Base-by-base conservation (phyloP, 1,140 invertebrate species). In the Daktulosphaira vitifoliae region DNA sequence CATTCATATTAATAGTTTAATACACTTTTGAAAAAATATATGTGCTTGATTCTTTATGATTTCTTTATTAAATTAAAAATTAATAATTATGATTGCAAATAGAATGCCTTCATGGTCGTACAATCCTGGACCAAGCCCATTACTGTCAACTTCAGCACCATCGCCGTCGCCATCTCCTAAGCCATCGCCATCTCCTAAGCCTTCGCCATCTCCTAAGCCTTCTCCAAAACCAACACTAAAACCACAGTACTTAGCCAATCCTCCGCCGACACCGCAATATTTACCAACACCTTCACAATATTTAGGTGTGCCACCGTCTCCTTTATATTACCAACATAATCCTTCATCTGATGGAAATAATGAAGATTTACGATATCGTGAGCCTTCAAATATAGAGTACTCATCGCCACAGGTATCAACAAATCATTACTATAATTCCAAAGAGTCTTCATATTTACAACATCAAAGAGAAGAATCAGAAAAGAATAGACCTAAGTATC, bases 381-480 rank as follows among this genome's bases (percentile, higher is more conserved):
- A 48, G 1, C 56, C 42, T 0, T 39, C 56, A 2, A 25, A 42
- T 11, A 46, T 29, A 48, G 23, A 29, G 1, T 62, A 62, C 25
- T 29, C 56, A 16, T 39, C 44, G 6, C 20, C 15, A 16, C 56
- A 62, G 8, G 18, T 15, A 1, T 16, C 56, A 5, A 25, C 56
- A 0, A 7, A 9, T 1, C 3, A 22, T 23, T 62, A 46, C 18
- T 25, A 62, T 4, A 62, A 62, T 16, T 62, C 56, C 3, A 62
- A 62, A 46, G 56, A 62, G n/a, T 62, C 56, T 3, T 39, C 56
- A n/a, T 2, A 46, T 13, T 25, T 62, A 1, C 23, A 62, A 2
- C 56, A 62, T 1, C 42, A 46, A 5, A 62, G 56, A 5, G 42
- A 62, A 22, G 56, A 62, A 25, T 48, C 56, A 4, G 56, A 62